These are phyloP conservation scores for Euthynnus affinis DNA, from an alignment of 2,797 vertebrate species.

Conservation along the genomic window DNA sequence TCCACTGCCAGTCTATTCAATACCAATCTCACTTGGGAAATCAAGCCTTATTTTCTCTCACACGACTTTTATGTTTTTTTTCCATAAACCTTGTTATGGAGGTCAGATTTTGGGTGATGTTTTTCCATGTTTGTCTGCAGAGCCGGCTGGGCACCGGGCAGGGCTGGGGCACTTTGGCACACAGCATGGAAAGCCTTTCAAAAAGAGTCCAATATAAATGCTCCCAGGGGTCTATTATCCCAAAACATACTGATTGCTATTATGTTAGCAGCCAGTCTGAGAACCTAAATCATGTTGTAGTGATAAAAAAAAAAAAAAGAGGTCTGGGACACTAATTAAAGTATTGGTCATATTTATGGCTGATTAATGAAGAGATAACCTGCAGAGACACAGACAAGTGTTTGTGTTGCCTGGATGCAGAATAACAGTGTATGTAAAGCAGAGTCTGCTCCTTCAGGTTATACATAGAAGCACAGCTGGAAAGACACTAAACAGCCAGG, in stretches of 20 bases:
- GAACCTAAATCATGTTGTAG: background rate
- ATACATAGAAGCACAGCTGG: background rate
- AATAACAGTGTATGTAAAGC: background rate
- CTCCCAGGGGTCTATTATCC: conserved; percentile 17
- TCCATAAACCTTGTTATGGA: conserved; percentile 51
- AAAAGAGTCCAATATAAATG: conserved; percentile 55
- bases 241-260: conserved; percentile 44
- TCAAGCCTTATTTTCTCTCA: conserved; percentile 44
- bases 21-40: conserved; percentile 55
- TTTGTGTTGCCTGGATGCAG: conserved; percentile 1
- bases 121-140: conserved; percentile 76
- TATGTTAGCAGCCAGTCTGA: conserved; percentile 19
- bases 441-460: background rate
- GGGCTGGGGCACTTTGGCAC: conserved; percentile 66
- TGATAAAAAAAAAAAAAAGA: conserved; percentile 14
- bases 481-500: background rate
- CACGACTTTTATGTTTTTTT: conserved; percentile 32
- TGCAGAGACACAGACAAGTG: background rate
- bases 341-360: background rate
- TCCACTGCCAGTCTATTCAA: conserved; percentile 27
- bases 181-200: conserved; percentile 62
- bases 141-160: conserved; percentile 42
- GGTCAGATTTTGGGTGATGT: conserved; percentile 62
- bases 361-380: background rate
- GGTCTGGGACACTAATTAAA: background rate